Percentiles rank a stretch among this genome's conserved stretches.
Conservation (phyloP, 2,113 vertebrate species). For the Bos javanicus region DNA sequence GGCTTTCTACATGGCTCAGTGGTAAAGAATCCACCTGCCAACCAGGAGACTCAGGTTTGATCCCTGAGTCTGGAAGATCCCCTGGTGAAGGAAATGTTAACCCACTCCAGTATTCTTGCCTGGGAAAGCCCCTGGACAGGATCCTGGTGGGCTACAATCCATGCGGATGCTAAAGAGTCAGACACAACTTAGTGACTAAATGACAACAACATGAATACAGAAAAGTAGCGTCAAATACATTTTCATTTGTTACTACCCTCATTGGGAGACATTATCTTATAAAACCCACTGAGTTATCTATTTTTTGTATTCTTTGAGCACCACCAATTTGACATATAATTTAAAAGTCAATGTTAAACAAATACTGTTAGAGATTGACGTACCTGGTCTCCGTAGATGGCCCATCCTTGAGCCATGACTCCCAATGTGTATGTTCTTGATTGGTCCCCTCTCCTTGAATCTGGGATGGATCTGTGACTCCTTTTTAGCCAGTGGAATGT, state of each 20-base stretch:
- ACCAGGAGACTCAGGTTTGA: neutral
- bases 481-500: neutral
- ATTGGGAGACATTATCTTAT: neutral
- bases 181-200: fast-evolving
- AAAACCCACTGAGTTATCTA: neutral
- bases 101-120: neutral
- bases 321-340: neutral
- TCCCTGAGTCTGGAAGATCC: neutral
- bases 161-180: neutral
- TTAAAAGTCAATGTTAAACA: constrained; percentile 1
- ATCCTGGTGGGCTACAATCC: neutral
- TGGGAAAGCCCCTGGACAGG: neutral
- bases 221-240: neutral
- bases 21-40: neutral
- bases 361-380: neutral
- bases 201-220: neutral
- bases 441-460: neutral
- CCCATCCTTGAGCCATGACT: neutral
- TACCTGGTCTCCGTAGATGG: neutral
- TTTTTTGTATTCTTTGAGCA: neutral
- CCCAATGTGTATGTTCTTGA: neutral
- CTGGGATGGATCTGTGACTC: neutral
- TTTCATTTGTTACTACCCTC: constrained; percentile 15
- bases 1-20: neutral
- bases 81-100: neutral